Conservation (phyloP, 2,888 invertebrate species). For the Cerastoderma edule region DNA sequence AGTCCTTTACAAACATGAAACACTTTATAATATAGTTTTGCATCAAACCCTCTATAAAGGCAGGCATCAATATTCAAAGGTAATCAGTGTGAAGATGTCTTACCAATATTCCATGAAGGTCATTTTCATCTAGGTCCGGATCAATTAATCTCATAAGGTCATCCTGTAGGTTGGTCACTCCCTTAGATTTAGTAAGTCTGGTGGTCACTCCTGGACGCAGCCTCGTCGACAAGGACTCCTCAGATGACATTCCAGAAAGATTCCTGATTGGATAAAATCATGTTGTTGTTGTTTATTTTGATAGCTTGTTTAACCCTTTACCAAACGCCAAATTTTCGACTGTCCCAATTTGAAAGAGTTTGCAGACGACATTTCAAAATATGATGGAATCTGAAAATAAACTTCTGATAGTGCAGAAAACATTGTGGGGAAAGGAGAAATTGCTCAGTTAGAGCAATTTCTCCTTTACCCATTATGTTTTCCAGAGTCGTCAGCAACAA, state of each 20-base stretch:
- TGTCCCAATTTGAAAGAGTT: neutral
- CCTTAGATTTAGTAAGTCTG: slow-evolving; percentile 52
- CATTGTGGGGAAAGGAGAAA: slow-evolving; percentile 16
- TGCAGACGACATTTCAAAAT: too few relatives aligned
- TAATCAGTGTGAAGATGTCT: neutral
- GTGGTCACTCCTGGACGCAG: slow-evolving; percentile 75
- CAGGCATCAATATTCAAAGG: neutral
- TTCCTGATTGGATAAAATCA: slow-evolving; percentile 63
- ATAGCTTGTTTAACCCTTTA: neutral
- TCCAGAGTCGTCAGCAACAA: too few relatives aligned
- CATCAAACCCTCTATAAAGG: too few relatives aligned
- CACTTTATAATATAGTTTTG: too few relatives aligned
- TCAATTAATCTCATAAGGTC: slow-evolving; percentile 94
- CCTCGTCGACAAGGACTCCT: slow-evolving; percentile 76
- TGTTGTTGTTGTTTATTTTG: neutral
- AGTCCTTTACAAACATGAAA: too few relatives aligned
- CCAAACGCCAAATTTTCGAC: too few relatives aligned
- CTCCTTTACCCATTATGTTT: too few relatives aligned
- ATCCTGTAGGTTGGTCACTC: slow-evolving; percentile 88
- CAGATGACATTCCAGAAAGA: slow-evolving; percentile 78
- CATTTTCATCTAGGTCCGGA: slow-evolving; percentile 83
- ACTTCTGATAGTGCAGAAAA: too few relatives aligned
- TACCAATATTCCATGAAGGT: slow-evolving; percentile 69
- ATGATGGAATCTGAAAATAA: too few relatives aligned
- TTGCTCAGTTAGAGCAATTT: too few relatives aligned